Base-by-base conservation (phyloP, 2,888 invertebrate genomes). In the Megalurothrips usitatus region DNA sequence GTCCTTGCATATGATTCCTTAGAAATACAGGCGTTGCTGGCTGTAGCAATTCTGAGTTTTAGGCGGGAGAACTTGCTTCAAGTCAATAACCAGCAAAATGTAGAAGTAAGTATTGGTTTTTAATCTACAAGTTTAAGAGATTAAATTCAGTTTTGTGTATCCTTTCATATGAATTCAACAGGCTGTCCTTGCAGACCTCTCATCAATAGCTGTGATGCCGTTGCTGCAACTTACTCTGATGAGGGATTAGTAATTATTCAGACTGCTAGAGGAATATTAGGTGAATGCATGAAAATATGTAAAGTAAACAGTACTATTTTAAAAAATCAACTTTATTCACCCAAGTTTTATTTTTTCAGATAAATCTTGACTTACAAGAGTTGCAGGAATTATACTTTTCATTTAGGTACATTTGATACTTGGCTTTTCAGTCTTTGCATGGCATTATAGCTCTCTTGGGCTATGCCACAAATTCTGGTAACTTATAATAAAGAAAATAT, bases 1-100 rank as follows among this genome's bases (percentile, higher is more conserved):
- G 91, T 96, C 81, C 89, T 98, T 17, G 97, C 96, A 6, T 97
- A 96, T 87, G 96, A 98, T 87, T 96, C 96, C 11, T 87, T 98
- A 82, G 97, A 97, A 87, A 92, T 97, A 63, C 89, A 98, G 81
- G 92, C 98, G 0, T 87, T 96, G n/a, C 90, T 97, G 81, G 95
- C 96, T 0, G 92, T 95, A 68, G 92, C 94, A 23, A 95, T 97
- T 84, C 88, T 97, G 47, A 94, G 94, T 85, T 95, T 96, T 85
- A 90, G 97, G 48, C 94, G 94, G 86, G 94, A 95, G 85, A 96
- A 95, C 87, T 89, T 96, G 78, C 91, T 96, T 88, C 91, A 91
- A 88, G 92, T 92, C 0, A 90, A 90, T 83, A 94, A 93, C 0
- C 87, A 94, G 81, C 94, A 94, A 84, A 94, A 92, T 84, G 92